Base-by-base conservation (phyloP, 2,797 vertebrate species). In the Ctenochaetus hawaiiensis region DNA sequence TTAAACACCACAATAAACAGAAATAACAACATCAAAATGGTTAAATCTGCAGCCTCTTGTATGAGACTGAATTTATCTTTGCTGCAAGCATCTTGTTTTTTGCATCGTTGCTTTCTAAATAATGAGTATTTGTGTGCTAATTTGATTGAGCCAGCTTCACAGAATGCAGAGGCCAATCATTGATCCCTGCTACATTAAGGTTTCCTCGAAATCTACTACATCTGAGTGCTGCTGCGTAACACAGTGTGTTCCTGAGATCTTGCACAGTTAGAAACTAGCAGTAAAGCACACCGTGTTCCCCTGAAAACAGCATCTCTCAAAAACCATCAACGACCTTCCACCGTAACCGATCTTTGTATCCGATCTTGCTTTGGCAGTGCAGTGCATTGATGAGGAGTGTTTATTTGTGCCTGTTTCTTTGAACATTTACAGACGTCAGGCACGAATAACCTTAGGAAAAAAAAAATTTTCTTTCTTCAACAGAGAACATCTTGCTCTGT, bases 141-240 rank as follows among this genome's bases (percentile, higher is more conserved):
- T 65, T 61, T 22, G 44, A 53, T 43, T 57, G 72, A 81, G n/a
- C 62, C 59, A 30, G 37, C 39, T 43, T 67, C 64, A 43, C 58
- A 75, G 56, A 72, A 48, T 43, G 30, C 64, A 80, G 77, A 78
- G 48, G 51, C 62, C n/a, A 63, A 56, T 30, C 45, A 60, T 37
- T 66, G 56, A 77, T 82, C 64, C 62, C 30, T 0, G n/a, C 70
- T 11, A 44, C 44, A 53, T 77, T 52, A 58, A 63, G 72, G 59
- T 76, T 87, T 82, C 81, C 77, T 66, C 0, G 14, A 83, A 80
- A 76, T 34, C 26, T 23, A 23, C 80, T 43, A 9, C 30, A 6
- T 48, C 37, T 26, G 17, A 39, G 34, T 57, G 59, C 66, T 51
- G 26, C 47, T 70, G 51, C 22, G 47, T 49, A 61, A 34, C 57